A percentile compares a stretch with the other conserved stretches of the same genome.
phyloP scores from a whole-genome alignment of 2,888 invertebrate species.

The Agapetus fuscipes region DNA sequence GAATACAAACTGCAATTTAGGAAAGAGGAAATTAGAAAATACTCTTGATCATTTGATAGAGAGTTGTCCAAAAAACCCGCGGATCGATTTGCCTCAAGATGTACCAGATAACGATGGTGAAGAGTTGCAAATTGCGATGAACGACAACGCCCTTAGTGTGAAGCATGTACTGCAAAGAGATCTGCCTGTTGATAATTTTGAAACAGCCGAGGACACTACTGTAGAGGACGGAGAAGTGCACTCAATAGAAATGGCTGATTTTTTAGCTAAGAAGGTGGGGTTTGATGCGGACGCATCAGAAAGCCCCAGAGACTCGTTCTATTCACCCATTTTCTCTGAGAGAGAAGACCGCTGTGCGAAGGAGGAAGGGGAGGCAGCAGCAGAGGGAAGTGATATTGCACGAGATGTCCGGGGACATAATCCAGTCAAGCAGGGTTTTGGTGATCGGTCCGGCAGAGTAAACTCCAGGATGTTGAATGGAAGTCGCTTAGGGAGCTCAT shows the following conservation, averaged over 20 bases:
- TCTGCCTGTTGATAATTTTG: not conserved
- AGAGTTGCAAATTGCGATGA: not conserved
- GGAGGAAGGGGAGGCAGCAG: conserved; percentile 13
- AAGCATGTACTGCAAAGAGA: not conserved
- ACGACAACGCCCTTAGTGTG: not conserved
- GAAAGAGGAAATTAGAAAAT: too few species aligned
- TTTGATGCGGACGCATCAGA: not conserved
- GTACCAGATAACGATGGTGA: not conserved
- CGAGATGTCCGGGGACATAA: conserved; percentile 23
- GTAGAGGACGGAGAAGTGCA: not conserved
- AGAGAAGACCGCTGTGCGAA: conserved; percentile 2
- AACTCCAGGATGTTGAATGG: conserved; percentile 37
- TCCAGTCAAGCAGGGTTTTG: conserved; percentile 42
- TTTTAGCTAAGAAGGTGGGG: conserved; percentile 3
- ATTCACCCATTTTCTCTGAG: conserved; percentile 18
- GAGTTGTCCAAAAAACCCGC: not conserved
- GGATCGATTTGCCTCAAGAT: not conserved
- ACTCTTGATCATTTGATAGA: too few species aligned
- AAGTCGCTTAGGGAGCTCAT: conserved; percentile 38
- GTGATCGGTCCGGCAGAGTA: conserved; percentile 50
- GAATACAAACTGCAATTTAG: too few species aligned
- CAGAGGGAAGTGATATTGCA: conserved; percentile 25
- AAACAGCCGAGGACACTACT: not conserved
- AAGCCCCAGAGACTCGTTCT: conserved; percentile 14
- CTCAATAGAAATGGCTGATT: conserved; percentile 2